Percentiles rank a stretch among this genome's conserved stretches.
phyloP scores from a whole-genome alignment of 2,797 vertebrate genomes.

The Gymnodraco acuticeps region DNA sequence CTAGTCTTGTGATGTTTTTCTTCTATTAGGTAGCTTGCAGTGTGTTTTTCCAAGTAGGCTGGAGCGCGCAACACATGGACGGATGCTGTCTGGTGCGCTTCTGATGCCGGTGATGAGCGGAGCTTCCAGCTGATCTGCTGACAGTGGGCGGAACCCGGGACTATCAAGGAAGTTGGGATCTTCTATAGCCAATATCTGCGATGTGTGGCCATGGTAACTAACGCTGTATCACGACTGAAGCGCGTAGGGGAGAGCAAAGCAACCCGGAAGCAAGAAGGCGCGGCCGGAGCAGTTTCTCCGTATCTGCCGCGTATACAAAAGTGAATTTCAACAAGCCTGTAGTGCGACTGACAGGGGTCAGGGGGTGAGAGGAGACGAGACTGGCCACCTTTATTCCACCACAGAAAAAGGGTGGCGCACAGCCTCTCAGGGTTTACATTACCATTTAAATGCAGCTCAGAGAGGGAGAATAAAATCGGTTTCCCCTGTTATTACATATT shows the following conservation, averaged over 20 bases:
- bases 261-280: slow-evolving; percentile 45
- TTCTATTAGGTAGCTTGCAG: background rate
- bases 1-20: background rate
- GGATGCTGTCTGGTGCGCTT: slow-evolving; percentile 41
- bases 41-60: background rate
- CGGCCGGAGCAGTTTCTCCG: background rate
- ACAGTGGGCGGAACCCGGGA: slow-evolving; percentile 55
- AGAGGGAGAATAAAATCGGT: background rate
- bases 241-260: slow-evolving; percentile 40
- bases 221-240: slow-evolving; percentile 29
- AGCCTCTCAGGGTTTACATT: slow-evolving; percentile 1
- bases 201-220: slow-evolving; percentile 65
- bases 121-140: slow-evolving; percentile 43
- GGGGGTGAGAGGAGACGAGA: slow-evolving; percentile 13
- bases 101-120: slow-evolving; percentile 44
- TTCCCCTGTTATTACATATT: background rate
- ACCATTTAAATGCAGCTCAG: slow-evolving; percentile 19
- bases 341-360: background rate
- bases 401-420: slow-evolving; percentile 66
- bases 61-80: slow-evolving; percentile 51
- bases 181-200: slow-evolving; percentile 31
- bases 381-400: slow-evolving; percentile 20
- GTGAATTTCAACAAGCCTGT: background rate
- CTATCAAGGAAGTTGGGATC: slow-evolving; percentile 58
- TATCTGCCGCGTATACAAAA: background rate